phyloP scores from a whole-genome alignment of 2,797 vertebrate genomes.

The Harpagifer antarcticus region DNA sequence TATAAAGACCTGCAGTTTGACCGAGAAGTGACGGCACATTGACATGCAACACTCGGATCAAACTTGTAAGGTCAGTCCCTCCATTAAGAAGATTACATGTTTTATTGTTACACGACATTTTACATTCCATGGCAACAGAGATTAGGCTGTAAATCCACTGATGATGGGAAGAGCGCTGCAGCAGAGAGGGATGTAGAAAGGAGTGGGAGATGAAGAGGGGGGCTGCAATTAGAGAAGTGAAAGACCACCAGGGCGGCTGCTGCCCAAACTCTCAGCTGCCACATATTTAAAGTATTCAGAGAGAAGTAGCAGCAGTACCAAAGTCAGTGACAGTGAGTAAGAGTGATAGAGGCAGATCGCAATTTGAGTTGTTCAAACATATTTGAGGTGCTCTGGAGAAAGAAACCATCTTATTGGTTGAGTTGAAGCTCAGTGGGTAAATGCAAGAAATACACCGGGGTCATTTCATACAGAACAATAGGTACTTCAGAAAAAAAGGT shows the following conservation, averaged over 20 bases:
- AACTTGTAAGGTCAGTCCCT: constrained; percentile 54
- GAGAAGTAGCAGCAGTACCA: constrained; percentile 1
- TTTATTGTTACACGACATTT: constrained; percentile 65
- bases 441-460: background rate
- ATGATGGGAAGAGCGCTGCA: constrained; percentile 28
- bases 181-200: background rate
- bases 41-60: constrained; percentile 41
- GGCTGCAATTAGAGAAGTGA: constrained; percentile 64
- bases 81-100: constrained; percentile 52
- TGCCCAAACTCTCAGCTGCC: constrained; percentile 50
- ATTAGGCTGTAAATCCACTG: constrained; percentile 63
- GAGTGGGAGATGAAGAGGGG: background rate
- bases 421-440: constrained; percentile 8
- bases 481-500: background rate
- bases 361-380: constrained; percentile 53
- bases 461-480: constrained; percentile 4
- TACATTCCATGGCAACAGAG: constrained; percentile 49
- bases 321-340: constrained; percentile 38
- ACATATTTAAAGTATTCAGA: constrained; percentile 24
- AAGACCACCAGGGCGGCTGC: constrained; percentile 68
- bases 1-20: constrained; percentile 53
- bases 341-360: constrained; percentile 45
- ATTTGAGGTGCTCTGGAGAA: constrained; percentile 22
- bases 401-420: constrained; percentile 12
- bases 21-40: constrained; percentile 33